These are phyloP conservation scores for Myopa testacea DNA, from an alignment of 2,888 invertebrate genomes.

Conservation along the genomic window DNA sequence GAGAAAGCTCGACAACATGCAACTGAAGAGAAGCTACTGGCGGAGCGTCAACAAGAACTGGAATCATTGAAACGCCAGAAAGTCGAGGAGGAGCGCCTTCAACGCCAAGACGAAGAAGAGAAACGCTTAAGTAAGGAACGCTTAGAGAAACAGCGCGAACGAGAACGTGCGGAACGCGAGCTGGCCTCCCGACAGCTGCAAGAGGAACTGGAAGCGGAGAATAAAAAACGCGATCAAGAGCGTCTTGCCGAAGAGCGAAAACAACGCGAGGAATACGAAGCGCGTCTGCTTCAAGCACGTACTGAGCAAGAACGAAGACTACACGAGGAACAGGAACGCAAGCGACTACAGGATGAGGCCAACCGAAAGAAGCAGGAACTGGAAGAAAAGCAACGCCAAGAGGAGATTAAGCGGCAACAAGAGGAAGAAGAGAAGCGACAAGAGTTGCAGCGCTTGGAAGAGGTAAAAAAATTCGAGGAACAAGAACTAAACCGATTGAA, in stretches of 20 bases:
- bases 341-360: constrained; percentile 56
- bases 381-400: constrained; percentile 58
- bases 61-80: constrained; percentile 53
- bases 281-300: constrained; percentile 54
- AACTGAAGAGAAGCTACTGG: constrained; percentile 43
- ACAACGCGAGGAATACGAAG: constrained; percentile 56
- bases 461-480: constrained; percentile 56
- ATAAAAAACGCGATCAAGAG: constrained; percentile 52
- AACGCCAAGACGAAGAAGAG: constrained; percentile 51
- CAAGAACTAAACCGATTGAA: constrained; percentile 59
- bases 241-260: constrained; percentile 58
- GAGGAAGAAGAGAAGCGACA: constrained; percentile 62
- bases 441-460: constrained; percentile 55
- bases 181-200: constrained; percentile 52
- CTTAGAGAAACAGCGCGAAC: constrained; percentile 53
- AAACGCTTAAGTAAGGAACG: constrained; percentile 53
- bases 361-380: constrained; percentile 54
- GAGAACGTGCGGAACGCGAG: constrained; percentile 49
- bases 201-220: constrained; percentile 54
- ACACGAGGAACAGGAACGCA: constrained; percentile 59
- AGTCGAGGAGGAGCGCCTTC: constrained; percentile 52
- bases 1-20: constrained; percentile 48
- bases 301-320: constrained; percentile 57
- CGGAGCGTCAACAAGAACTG: constrained; percentile 51
- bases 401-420: constrained; percentile 56